These are phyloP conservation scores for Edolisoma coerulescens DNA, from an alignment of 2,113 vertebrate genomes.

Conservation along the genomic window DNA sequence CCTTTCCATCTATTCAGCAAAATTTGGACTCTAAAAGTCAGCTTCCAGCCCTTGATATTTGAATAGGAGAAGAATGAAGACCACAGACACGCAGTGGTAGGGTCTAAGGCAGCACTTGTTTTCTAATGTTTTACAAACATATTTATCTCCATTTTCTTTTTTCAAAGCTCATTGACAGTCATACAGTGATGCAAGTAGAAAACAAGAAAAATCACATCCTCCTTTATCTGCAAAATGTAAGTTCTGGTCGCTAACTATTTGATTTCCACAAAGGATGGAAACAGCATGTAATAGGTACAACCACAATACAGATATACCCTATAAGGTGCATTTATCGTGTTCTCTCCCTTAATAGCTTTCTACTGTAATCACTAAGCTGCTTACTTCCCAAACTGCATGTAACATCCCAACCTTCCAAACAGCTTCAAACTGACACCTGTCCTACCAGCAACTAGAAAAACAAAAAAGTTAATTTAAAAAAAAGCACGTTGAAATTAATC, in stretches of 20 bases:
- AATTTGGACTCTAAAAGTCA: not conserved
- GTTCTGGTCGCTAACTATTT: not conserved
- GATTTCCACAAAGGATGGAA: not conserved
- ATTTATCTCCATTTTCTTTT: not conserved
- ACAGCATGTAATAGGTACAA: not conserved
- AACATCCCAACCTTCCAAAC: not conserved
- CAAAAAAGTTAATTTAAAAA: not conserved
- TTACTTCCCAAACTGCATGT: not conserved
- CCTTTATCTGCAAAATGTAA: constrained; percentile 58
- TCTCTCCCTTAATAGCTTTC: not conserved
- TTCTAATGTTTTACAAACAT: not conserved
- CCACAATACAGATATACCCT: not conserved
- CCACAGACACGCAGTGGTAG: not conserved
- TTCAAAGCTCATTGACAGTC: constrained; percentile 38
- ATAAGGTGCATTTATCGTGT: not conserved
- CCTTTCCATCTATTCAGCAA: not conserved
- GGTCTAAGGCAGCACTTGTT: not conserved
- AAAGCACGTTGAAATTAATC: not conserved
- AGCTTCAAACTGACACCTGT: not conserved
- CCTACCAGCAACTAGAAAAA: not conserved
- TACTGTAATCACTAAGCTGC: not conserved
- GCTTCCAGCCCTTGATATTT: not conserved
- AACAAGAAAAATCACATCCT: constrained; percentile 51
- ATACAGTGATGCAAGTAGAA: constrained; percentile 44
- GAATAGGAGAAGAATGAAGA: not conserved